Base-by-base conservation (phyloP, 2,113 vertebrate genomes). In the Tinamus guttatus region DNA sequence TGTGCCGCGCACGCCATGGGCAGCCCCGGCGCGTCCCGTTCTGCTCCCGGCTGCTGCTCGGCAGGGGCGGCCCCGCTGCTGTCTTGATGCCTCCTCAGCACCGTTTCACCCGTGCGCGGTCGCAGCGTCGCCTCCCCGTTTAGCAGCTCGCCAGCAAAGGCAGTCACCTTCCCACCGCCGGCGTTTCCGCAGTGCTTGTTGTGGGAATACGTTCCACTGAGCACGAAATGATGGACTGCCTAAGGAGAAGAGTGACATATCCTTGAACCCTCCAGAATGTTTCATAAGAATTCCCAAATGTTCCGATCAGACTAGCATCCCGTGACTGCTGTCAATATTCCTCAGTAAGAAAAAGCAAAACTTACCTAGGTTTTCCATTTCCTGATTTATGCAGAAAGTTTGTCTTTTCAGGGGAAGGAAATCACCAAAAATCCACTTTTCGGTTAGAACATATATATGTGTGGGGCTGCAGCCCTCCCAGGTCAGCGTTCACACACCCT, bases 91-190 rank as follows among this genome's bases (percentile, higher is more conserved):
- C n/a, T n/a, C n/a, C n/a, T n/a, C n/a, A n/a, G n/a, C n/a, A n/a
- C n/a, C n/a, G 52, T 14, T 79, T 47, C 58, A 67, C 49, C 90
- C 83, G 60, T 40, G 91, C 43, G 43, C 24, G 22, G 22, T 82
- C 84, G 70, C 94, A 87, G 8, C 75, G 63, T 95, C 77, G n/a
- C 93, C 94, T 82, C 91, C 85, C 90, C 70, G 2, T 94, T 94
- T 79, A 73, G 81, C 94, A 87, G 75, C 70, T 69, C 91, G 63
- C 93, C 81, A 87, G 54, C 15, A 68, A 69, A 94, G 94, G 95
- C 94, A 94, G 93, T 92, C 52, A 74, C 85, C 89, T 91, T 93
- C 95, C 96, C 91, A 80, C 92, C 10, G 60, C 86, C 41, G 74
- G 82, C 15, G 59, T 73, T 80, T 76, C 94, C 54, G 89, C 81